Percentiles rank a stretch among this genome's conserved stretches.
Conservation (phyloP, 1,140 invertebrate genomes). For the Chymomyza costata region DNA sequence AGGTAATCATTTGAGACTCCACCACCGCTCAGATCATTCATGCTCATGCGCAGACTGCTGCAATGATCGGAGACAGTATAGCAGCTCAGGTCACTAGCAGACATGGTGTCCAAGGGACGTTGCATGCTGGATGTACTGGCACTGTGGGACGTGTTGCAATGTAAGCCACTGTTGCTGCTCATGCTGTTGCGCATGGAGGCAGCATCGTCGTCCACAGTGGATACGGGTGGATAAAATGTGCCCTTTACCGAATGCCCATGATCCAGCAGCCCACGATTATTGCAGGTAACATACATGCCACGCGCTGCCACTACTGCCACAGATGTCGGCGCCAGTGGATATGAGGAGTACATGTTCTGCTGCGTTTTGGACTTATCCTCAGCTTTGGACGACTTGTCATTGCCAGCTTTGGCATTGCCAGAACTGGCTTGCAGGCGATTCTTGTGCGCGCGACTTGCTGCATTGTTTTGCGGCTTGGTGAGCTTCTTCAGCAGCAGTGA, state of each 20-base stretch:
- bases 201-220: slow-evolving; percentile 84
- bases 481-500: slow-evolving; percentile 57
- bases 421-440: slow-evolving; percentile 12
- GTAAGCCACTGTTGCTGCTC: slow-evolving; percentile 9
- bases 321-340: slow-evolving; percentile 55
- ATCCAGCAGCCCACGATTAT: slow-evolving; percentile 85
- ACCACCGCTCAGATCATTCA: slow-evolving; percentile 45
- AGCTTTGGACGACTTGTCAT: slow-evolving; percentile 43
- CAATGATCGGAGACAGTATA: slow-evolving; percentile 47
- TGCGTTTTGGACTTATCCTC: slow-evolving; percentile 49
- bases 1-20: slow-evolving; percentile 43
- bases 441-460: slow-evolving; percentile 35
- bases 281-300: slow-evolving; percentile 91
- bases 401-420: slow-evolving; percentile 1
- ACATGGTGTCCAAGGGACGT: neutral
- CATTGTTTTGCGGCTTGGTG: slow-evolving; percentile 36
- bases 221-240: slow-evolving; percentile 89
- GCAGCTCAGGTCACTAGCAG: slow-evolving; percentile 31
- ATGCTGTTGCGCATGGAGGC: slow-evolving; percentile 20
- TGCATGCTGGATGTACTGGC: neutral
- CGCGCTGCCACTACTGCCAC: slow-evolving; percentile 83
- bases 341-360: slow-evolving; percentile 43
- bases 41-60: slow-evolving; percentile 32
- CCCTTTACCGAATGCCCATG: slow-evolving; percentile 86
- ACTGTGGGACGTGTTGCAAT: slow-evolving; percentile 34